These are phyloP conservation scores for Atractosteus spatula DNA, from an alignment of 2,113 vertebrate genomes.

Conservation along the genomic window DNA sequence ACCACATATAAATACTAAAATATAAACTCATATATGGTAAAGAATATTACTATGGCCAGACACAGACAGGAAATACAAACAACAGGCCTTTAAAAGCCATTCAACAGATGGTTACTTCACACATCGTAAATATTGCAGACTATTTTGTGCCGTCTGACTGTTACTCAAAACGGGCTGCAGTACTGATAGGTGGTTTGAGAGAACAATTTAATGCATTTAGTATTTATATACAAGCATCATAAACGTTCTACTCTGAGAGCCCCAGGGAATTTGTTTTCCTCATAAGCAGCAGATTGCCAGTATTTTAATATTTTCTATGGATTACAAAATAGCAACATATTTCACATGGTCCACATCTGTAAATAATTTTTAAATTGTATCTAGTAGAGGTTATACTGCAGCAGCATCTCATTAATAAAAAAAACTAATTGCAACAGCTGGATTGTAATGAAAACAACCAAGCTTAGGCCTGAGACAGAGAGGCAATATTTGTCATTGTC, in stretches of 20 bases:
- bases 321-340: too few relatives aligned
- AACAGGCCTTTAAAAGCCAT: conserved; percentile 14
- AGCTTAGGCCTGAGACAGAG: too few relatives aligned
- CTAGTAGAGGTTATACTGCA: too few relatives aligned
- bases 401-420: too few relatives aligned
- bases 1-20: conserved; percentile 9
- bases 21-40: conserved; percentile 28
- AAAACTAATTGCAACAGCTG: too few relatives aligned
- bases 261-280: too few relatives aligned
- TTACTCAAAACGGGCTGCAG: conserved; percentile 15
- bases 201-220: background rate
- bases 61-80: conserved; percentile 12
- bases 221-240: background rate
- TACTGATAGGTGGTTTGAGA: background rate
- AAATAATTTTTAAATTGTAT: too few relatives aligned
- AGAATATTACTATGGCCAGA: conserved; percentile 20
- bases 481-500: too few relatives aligned
- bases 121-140: conserved; percentile 37
- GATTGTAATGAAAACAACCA: too few relatives aligned
- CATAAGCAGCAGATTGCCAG: too few relatives aligned
- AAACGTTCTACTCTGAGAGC: background rate
- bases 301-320: too few relatives aligned
- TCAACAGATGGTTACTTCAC: conserved; percentile 39
- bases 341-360: too few relatives aligned
- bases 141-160: conserved; percentile 24